Base-by-base conservation (phyloP, 2,888 invertebrate species). In the Sepioteuthis lessoniana region DNA sequence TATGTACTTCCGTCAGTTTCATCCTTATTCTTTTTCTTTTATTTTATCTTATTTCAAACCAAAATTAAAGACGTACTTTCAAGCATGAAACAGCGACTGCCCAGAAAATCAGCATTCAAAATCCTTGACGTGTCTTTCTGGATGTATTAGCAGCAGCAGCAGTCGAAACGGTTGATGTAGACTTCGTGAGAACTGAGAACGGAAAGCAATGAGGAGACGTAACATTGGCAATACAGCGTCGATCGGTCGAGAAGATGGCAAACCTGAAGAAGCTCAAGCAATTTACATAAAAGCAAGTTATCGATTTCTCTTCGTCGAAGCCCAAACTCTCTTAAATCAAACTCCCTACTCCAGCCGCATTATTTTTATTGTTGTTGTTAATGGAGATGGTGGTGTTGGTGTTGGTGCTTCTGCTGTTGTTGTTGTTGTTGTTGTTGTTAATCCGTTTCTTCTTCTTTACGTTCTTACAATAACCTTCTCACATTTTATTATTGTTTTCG, bases 221-320 rank as follows among this genome's bases (percentile, higher is more conserved):
- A n/a, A 76, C n/a, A 35, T 76, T 76, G 4, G 35, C 25, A 76
- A n/a, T 76, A 35, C n/a, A 35, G 76, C n/a, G 76, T 35, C 76
- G 76, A 76, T 76, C 76, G 76, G 76, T 13, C 16, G n/a, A n/a
- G 16, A 76, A 76, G n/a, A 76, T 19, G n/a, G n/a, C 76, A 35
- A 76, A 76, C 16, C 76, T 13, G 76, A 76, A 76, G 76, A 76
- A 76, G n/a, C 76, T 76, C n/a, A 76, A 35, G 76, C n/a, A 76
- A 76, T 76, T 76, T 76, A 76, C 76, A 76, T 76, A 76, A 76
- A 76, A 76, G 76, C 76, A 76, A 76, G 76, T 76, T 76, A 76
- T 76, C 76, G 76, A 76, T 76, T 76, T 76, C 76, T 76, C 2
- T 76, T 76, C 35, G 35, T 35, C 76, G 35, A 76, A 76, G 35